These are phyloP conservation scores for Centropyge bicolor DNA, from an alignment of 2,797 vertebrate species.

Conservation along the genomic window DNA sequence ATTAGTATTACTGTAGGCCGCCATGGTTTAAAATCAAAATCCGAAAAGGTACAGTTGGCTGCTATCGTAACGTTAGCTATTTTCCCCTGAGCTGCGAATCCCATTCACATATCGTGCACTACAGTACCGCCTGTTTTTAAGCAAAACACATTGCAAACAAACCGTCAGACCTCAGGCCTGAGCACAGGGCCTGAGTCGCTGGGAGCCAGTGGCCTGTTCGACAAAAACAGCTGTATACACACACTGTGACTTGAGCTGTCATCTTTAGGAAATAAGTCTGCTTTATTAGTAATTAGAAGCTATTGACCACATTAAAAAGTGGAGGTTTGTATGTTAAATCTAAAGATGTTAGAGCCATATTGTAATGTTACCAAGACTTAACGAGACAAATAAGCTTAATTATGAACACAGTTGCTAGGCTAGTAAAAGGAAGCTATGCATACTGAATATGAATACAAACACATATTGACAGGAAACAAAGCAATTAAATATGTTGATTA, in stretches of 20 bases:
- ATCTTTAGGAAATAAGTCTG: too few species aligned
- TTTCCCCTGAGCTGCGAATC: background rate
- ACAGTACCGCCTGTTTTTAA: fast-evolving
- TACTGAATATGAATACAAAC: too few species aligned
- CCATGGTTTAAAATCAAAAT: background rate
- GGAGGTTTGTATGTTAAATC: too few species aligned
- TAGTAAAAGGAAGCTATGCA: too few species aligned
- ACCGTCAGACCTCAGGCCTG: background rate
- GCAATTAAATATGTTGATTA: too few species aligned
- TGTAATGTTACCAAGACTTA: background rate
- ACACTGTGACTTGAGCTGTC: background rate
- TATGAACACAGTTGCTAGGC: too few species aligned
- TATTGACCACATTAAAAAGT: too few species aligned
- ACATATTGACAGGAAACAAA: too few species aligned
- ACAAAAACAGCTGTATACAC: fast-evolving
- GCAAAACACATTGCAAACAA: background rate
- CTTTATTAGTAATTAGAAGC: too few species aligned
- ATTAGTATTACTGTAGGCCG: fast-evolving
- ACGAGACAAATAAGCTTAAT: background rate
- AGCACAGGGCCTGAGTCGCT: background rate
- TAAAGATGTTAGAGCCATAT: background rate
- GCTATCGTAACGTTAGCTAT: background rate
- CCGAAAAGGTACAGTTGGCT: too few species aligned
- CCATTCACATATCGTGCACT: background rate
- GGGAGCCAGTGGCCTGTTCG: background rate